Base-by-base conservation (phyloP, 2,113 vertebrate genomes). In the Vulpes vulpes region DNA sequence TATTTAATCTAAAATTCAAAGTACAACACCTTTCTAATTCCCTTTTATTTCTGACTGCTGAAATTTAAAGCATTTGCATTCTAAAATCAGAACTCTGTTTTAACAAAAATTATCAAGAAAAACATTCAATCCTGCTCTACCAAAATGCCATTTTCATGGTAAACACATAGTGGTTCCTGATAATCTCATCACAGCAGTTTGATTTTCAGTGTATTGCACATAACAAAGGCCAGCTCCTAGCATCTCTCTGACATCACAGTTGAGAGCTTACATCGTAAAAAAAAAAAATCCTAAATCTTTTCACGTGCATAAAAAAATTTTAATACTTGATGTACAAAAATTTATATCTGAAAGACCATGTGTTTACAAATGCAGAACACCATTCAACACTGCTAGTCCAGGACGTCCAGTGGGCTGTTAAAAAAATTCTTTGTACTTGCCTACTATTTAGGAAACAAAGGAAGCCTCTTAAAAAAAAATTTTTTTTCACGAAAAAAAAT, bases 401-500 rank as follows among this genome's bases (percentile, higher is more conserved):
- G 12, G 11, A 78, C 82, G 73, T 84, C 81, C 20, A 35, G 30
- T 23, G 1, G 25, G 25, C 22, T 3, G 2, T 80, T 79, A 59
- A 86, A 95, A 67, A 55, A 51, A 19, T 76, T 80, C 23, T 89
- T 90, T 92, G 14, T 51, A n/a, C 38, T 82, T 95, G 32, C 62
- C 17, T 84, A 81, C 43, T 89, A 81, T 71, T 55, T 86, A 93
- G 82, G n/a, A 83, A 97, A 91, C 30, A 76, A 93, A 62, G 82
- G 43, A 94, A 65, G 8, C 71, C 27, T 78, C 27, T 62, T 64
- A 65, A 93, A 91, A 59, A 59, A 90, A 80, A 88, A 6, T 76
- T 90, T 27, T 43, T 92, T 91, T 97, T 90, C 81, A 8, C 51
- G 59, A 2, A 62, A 59, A 89, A 90, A 76, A 81, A 43, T 43